Conservation (phyloP, 2,797 vertebrate species). For the Clamator glandarius region DNA sequence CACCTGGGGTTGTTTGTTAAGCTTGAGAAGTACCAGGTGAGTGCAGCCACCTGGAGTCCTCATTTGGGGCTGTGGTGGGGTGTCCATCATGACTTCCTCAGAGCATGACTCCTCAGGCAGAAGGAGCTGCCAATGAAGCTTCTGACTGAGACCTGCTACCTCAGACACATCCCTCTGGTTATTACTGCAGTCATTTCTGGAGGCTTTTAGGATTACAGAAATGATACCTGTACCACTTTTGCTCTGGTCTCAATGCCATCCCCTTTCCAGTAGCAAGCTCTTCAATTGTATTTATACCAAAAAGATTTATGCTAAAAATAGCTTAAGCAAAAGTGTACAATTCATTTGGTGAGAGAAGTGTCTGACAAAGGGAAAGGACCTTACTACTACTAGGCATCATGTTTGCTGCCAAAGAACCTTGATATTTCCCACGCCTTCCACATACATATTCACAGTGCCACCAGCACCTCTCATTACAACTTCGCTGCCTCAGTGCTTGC, state of each 20-base stretch:
- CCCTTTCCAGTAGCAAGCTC: neutral
- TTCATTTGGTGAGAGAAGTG: neutral
- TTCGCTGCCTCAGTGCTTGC: neutral
- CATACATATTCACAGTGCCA: fast-evolving
- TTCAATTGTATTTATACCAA: neutral
- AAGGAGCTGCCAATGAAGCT: neutral
- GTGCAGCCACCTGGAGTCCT: neutral
- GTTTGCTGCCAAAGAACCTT: neutral
- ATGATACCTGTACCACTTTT: neutral
- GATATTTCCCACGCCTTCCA: neutral
- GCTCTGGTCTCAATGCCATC: neutral
- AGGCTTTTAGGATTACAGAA: neutral
- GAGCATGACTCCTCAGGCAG: neutral
- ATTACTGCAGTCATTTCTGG: neutral
- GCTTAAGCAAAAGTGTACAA: neutral
- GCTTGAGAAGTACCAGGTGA: neutral
- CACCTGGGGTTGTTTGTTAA: neutral
- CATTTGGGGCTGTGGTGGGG: neutral
- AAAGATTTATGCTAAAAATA: neutral
- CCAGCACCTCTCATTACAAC: neutral
- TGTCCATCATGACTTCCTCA: neutral
- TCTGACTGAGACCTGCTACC: neutral
- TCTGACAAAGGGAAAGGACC: neutral
- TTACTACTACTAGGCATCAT: neutral
- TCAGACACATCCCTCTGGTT: neutral